Evolutionary conservation across 92 coral and sea anemone species (phyloP), one percentile per base, ranked within the genome.

Genomic region (Paragorgia papillata): DNA sequence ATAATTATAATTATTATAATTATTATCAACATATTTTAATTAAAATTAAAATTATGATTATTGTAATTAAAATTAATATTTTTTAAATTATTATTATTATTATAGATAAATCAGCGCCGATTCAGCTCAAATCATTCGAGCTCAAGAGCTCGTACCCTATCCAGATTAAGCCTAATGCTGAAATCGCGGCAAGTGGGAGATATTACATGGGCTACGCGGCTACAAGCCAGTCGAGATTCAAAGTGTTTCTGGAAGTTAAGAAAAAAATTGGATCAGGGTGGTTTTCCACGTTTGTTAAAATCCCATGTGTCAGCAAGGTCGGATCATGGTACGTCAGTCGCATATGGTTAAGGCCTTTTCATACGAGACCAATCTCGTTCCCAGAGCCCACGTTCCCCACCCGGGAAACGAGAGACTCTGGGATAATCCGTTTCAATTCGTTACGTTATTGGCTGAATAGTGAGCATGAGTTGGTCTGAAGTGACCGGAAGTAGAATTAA

Each of bases 111-210:
- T 46, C 53, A 7, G 71, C 71, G 35, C 71, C 71, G 12, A 14
- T 64, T 15, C 48, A 64, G 37, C 4, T 64, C 71, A 29, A 29
- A 3, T 6, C 9, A 19, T 32, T 64, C 15, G 35, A 18, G 12
- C 48, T 64, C 10, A 64, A 35, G 27, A 64, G 50, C 35, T 15
- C 71, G 1, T 33, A 33, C 15, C 71, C 71, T 19, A 39, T 64
- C 26, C 19, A 12, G 5, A 39, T 64, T 13, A 64, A 64, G 51
- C 71, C 71, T 0, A 37, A 37, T 20, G 48, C 20, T 4, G 19
- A 4, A 9, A 34, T 64, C 6, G 1, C 48, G 7, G 71, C 71
- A 34, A 34, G 51, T 24, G 71, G 71, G 0, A 4, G 20, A 34
- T 64, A 33, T 29, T 1, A 15, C 28, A 64, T 34, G 51, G 18